phyloP scores from a whole-genome alignment of 2,113 vertebrate species.

The Copsychus sechellarum region DNA sequence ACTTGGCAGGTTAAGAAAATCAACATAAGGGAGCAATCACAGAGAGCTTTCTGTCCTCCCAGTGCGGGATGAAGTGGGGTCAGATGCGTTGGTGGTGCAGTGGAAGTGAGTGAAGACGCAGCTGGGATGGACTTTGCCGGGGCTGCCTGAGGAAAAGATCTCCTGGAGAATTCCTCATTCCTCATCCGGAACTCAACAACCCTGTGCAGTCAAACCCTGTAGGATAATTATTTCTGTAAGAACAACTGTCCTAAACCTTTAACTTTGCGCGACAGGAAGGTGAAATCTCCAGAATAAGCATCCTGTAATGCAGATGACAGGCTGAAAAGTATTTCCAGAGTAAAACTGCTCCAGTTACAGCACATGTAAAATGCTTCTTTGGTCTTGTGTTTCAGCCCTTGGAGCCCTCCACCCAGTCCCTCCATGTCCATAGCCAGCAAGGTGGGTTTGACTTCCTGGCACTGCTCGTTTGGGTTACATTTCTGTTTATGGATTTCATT shows the following conservation, averaged over 20 bases:
- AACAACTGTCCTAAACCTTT: neutral
- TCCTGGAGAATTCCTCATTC: neutral
- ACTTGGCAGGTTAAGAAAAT: neutral
- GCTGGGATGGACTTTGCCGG: neutral
- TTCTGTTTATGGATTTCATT: neutral
- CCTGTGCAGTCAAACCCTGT: neutral
- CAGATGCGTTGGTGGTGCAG: neutral
- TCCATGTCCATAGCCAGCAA: conserved; percentile 10
- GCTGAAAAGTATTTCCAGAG: neutral
- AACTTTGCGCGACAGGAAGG: neutral
- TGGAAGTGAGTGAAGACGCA: neutral
- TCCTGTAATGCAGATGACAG: neutral
- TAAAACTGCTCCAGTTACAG: neutral
- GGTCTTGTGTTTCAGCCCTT: conserved; percentile 24
- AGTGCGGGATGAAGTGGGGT: neutral
- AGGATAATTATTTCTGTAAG: neutral
- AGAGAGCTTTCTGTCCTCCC: neutral
- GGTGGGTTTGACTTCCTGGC: neutral
- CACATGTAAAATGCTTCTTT: neutral
- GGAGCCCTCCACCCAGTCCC: neutral
- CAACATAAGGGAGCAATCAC: accelerated
- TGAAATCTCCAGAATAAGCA: neutral
- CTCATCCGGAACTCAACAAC: neutral
- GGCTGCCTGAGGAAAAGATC: neutral
- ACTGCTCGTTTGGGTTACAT: neutral